Evolutionary conservation across 2,113 vertebrate genomes (phyloP).

Genomic region (Sardina pilchardus): DNA sequence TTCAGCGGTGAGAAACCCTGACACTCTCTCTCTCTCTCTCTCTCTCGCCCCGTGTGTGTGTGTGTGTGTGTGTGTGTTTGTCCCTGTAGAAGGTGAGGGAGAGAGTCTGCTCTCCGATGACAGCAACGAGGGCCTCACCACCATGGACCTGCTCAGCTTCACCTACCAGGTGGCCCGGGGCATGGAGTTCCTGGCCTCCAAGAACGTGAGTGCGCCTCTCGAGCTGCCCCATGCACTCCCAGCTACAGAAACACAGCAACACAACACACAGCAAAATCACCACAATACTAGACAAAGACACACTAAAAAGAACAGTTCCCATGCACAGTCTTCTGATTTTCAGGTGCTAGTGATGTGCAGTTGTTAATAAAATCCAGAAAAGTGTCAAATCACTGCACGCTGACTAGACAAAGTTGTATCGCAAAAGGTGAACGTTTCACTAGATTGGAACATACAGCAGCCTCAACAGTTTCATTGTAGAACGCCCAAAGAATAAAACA

Average conservation of each 20-base stretch:
- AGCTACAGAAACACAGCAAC: not conserved
- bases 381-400: too few species aligned
- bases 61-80: conserved; percentile 20
- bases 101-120: conserved; percentile 88
- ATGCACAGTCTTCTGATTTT: too few species aligned
- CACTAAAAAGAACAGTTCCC: too few species aligned
- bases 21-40: not conserved
- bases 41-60: not conserved
- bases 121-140: conserved; percentile 81
- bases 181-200: conserved; percentile 97
- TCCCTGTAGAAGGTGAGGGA: conserved; percentile 77
- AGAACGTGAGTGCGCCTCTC: conserved; percentile 82
- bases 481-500: too few species aligned
- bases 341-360: too few species aligned
- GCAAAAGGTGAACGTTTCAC: not conserved
- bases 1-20: not conserved
- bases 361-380: too few species aligned
- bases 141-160: conserved; percentile 93
- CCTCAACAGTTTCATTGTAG: too few species aligned
- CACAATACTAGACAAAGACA: not conserved
- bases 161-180: conserved; percentile 96
- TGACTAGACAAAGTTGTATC: not conserved
- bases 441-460: too few species aligned
- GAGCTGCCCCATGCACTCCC: not conserved
- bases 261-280: not conserved